Percentiles rank a stretch among this genome's conserved stretches.
These are phyloP conservation scores for Copidosoma floridanum DNA, from an alignment of 1,140 invertebrate genomes.

Conservation along the genomic window DNA sequence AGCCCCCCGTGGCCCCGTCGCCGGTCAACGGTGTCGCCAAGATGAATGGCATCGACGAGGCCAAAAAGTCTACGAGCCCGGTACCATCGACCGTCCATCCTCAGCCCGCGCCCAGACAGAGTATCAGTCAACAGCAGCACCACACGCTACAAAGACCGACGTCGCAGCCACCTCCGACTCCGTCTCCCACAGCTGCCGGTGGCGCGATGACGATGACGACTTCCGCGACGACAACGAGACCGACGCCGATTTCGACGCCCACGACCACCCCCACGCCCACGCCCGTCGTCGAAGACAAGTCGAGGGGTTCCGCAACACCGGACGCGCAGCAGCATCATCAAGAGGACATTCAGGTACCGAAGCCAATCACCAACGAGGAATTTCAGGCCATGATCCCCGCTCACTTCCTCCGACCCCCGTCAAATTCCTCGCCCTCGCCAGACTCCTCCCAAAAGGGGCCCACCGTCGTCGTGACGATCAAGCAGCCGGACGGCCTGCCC, in stretches of 20 bases:
- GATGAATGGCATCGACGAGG: conserved; percentile 50
- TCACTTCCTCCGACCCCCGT: conserved; percentile 73
- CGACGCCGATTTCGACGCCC: conserved; percentile 29
- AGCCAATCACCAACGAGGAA: conserved; percentile 86
- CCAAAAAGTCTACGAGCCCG: conserved; percentile 24
- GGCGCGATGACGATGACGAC: not conserved
- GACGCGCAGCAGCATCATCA: no score
- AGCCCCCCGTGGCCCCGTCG: conserved; percentile 13
- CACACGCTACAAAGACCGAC: conserved; percentile 31
- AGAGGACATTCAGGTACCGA: conserved; percentile 64
- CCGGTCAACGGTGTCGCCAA: conserved; percentile 47
- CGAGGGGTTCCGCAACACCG: conserved; percentile 18
- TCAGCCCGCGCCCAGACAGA: conserved; percentile 52
- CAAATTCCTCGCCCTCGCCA: conserved; percentile 54
- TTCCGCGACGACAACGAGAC: conserved; percentile 20
- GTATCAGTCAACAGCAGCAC: conserved; percentile 40
- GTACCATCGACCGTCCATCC: conserved; percentile 34
- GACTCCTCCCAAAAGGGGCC: conserved; percentile 49
- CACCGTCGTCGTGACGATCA: conserved; percentile 70
- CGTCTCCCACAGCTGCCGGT: conserved; percentile 16
- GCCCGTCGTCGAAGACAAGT: conserved; percentile 23
- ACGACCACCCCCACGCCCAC: conserved; percentile 28
- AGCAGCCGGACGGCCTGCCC: conserved; percentile 64
- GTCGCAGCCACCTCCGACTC: conserved; percentile 28
- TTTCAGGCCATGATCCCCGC: conserved; percentile 91